phyloP scores from a whole-genome alignment of 2,113 vertebrate genomes.

The Sapajus apella region DNA sequence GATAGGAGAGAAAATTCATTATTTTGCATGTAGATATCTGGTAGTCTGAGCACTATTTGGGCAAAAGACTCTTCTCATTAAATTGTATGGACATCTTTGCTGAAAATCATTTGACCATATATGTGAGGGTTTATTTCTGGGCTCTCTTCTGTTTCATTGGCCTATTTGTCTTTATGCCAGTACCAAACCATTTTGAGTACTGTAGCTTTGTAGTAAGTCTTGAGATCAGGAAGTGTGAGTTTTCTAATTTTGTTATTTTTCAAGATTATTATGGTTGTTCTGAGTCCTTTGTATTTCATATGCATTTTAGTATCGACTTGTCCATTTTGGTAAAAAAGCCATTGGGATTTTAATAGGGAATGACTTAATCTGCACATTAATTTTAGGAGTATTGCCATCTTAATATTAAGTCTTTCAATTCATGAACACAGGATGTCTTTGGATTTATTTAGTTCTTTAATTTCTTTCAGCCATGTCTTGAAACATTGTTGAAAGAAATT shows the following conservation, averaged over 20 bases:
- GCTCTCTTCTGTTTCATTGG: neutral
- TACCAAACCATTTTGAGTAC: neutral
- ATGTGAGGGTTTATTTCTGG: neutral
- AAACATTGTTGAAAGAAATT: no score
- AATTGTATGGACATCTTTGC: neutral
- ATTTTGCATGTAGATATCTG: neutral
- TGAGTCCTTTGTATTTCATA: neutral
- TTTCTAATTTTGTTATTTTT: neutral
- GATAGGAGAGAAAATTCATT: neutral
- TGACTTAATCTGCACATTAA: neutral
- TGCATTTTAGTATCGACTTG: neutral
- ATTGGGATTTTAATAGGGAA: neutral
- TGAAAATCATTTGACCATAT: neutral
- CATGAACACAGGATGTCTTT: neutral
- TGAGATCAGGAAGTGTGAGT: neutral
- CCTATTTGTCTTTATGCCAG: neutral
- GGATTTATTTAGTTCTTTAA: neutral
- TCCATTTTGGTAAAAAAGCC: neutral
- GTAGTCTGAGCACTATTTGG: neutral
- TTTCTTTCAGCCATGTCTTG: neutral
- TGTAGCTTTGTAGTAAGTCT: neutral
- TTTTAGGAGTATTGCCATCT: neutral
- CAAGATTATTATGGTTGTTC: neutral
- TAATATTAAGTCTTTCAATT: neutral
- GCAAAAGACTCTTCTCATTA: neutral